These are phyloP conservation scores for Cybosia mesomella DNA, from an alignment of 2,888 invertebrate genomes.

Conservation along the genomic window DNA sequence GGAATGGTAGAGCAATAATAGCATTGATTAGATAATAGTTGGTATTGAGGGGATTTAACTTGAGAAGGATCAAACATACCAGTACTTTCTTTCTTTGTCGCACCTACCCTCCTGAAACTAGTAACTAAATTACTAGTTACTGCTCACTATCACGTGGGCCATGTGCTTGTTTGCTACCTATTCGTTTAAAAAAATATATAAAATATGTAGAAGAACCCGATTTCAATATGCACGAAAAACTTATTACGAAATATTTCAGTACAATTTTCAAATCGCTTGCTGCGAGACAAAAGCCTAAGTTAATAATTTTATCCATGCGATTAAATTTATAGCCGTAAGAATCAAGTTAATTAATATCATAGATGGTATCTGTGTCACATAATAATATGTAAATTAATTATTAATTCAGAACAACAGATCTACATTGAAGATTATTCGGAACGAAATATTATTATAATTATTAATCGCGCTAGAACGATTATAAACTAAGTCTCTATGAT, in stretches of 20 bases:
- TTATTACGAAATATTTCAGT: background rate
- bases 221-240: background rate
- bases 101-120: too few relatives aligned
- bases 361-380: slow-evolving; percentile 31
- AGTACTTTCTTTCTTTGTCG: background rate
- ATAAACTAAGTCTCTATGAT: background rate
- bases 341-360: slow-evolving; percentile 43
- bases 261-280: background rate
- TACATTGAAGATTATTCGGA: slow-evolving; percentile 31
- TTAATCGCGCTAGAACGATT: background rate
- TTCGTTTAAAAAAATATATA: too few relatives aligned
- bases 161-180: too few relatives aligned
- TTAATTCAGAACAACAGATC: slow-evolving; percentile 26
- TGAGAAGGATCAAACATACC: background rate
- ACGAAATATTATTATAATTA: slow-evolving; percentile 9
- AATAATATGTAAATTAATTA: slow-evolving; percentile 42
- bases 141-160: too few relatives aligned
- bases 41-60: background rate
- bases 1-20: background rate
- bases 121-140: too few relatives aligned
- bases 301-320: background rate
- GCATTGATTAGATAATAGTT: background rate
- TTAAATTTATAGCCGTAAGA: slow-evolving; percentile 19
- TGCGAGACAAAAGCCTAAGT: background rate
- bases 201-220: too few relatives aligned